A percentile compares a stretch with the other conserved stretches of the same genome.
Evolutionary conservation across 2,888 invertebrate species (phyloP).

Genomic region (Drosophila lutescens): DNA sequence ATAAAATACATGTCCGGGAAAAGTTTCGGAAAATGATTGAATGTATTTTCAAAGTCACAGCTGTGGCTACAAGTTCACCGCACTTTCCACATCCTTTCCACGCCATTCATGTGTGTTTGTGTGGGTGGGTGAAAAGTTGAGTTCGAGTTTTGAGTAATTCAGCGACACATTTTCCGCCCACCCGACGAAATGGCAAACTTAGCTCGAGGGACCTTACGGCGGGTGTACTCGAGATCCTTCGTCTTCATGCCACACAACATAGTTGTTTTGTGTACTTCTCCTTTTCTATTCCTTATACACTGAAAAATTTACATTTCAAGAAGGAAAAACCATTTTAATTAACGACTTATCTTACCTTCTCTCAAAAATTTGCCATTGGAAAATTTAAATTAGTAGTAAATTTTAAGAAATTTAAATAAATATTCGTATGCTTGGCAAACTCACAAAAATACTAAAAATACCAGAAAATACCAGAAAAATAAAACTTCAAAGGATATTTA

Average conservation of each 20-base stretch:
- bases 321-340: neutral
- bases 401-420: too few relatives aligned
- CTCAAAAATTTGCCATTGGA: too few relatives aligned
- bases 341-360: too few relatives aligned
- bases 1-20: slow-evolving; percentile 21
- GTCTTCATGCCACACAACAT: slow-evolving; percentile 20
- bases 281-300: slow-evolving; percentile 1
- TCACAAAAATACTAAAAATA: too few relatives aligned
- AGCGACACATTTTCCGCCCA: slow-evolving; percentile 33
- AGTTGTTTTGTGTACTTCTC: slow-evolving; percentile 26
- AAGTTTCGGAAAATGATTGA: slow-evolving; percentile 62
- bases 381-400: too few relatives aligned
- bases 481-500: too few relatives aligned
- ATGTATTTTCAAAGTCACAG: slow-evolving; percentile 66
- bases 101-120: slow-evolving; percentile 21
- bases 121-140: slow-evolving; percentile 17
- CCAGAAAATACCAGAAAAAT: too few relatives aligned
- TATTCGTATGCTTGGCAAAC: too few relatives aligned
- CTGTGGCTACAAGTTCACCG: slow-evolving; percentile 51
- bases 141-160: slow-evolving; percentile 30
- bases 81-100: slow-evolving; percentile 26
- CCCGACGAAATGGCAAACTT: slow-evolving; percentile 30
- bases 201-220: slow-evolving; percentile 20
- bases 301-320: neutral
- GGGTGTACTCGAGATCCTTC: slow-evolving; percentile 10